phyloP scores from a whole-genome alignment of 2,797 vertebrate genomes.

The Alectoris magna region DNA sequence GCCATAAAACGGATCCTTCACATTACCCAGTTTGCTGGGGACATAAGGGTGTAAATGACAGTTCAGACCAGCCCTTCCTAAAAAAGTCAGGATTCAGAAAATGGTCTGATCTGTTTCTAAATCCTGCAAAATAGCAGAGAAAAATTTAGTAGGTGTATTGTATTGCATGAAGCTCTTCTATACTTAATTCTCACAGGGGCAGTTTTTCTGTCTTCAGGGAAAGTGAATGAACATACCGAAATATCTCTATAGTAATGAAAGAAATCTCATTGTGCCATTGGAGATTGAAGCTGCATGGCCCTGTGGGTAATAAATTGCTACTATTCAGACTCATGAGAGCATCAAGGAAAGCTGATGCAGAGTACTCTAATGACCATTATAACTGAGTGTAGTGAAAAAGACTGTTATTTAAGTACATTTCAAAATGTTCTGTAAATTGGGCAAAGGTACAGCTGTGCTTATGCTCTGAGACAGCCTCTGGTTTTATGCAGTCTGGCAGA shows the following conservation, averaged over 20 bases:
- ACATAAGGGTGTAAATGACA: background rate
- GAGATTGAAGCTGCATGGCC: slow-evolving; percentile 53
- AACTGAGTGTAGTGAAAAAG: slow-evolving; percentile 56
- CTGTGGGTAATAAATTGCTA: slow-evolving; percentile 60
- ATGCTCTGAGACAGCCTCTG: slow-evolving; percentile 24
- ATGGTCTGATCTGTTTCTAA: background rate
- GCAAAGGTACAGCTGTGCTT: slow-evolving; percentile 54
- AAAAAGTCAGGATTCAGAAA: background rate
- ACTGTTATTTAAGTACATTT: slow-evolving; percentile 64
- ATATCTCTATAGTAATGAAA: slow-evolving; percentile 51
- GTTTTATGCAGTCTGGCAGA: slow-evolving; percentile 50
- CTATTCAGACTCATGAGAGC: slow-evolving; percentile 58
- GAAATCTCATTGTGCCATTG: slow-evolving; percentile 52
- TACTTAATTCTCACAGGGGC: slow-evolving; percentile 38
- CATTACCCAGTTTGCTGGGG: background rate
- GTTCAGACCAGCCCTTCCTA: background rate
- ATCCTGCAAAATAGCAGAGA: background rate
- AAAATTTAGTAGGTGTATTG: slow-evolving; percentile 10
- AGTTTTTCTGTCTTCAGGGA: background rate
- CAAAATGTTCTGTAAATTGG: slow-evolving; percentile 66
- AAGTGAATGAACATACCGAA: slow-evolving; percentile 18
- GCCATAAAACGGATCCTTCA: background rate
- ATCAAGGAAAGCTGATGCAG: slow-evolving; percentile 49
- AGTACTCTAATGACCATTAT: slow-evolving; percentile 65
- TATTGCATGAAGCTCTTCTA: slow-evolving; percentile 1